Evolutionary conservation across 2,113 vertebrate species (phyloP).

Genomic region (Rhynchopsitta pachyrhyncha): DNA sequence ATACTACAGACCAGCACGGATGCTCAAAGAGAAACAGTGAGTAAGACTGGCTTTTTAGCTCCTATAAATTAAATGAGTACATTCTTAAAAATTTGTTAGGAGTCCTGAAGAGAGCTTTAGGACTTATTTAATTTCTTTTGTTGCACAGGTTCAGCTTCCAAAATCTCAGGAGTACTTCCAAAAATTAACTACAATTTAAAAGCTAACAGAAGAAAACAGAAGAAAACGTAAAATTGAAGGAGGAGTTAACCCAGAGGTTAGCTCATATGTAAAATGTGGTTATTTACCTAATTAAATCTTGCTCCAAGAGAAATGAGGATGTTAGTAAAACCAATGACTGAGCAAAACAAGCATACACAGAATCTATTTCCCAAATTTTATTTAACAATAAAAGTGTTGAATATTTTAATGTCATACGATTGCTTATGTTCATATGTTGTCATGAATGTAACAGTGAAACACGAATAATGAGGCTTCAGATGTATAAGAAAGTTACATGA

Average conservation of each 20-base stretch:
- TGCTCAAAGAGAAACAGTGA: neutral
- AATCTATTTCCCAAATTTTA: neutral
- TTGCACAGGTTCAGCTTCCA: neutral
- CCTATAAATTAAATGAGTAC: neutral
- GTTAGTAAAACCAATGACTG: neutral
- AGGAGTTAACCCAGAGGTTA: neutral
- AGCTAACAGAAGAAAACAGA: neutral
- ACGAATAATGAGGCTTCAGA: neutral
- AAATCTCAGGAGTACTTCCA: neutral
- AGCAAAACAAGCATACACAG: neutral
- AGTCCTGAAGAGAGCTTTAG: neutral
- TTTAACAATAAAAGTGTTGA: neutral
- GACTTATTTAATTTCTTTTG: neutral
- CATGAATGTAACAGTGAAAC: neutral
- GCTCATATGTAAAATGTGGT: neutral
- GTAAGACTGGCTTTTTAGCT: neutral
- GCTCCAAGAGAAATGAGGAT: neutral
- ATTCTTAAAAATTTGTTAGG: neutral
- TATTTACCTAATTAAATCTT: neutral
- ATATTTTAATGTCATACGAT: neutral
- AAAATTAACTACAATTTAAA: neutral
- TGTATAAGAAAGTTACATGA: neutral
- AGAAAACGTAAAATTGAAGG: neutral
- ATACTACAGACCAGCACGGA: neutral
- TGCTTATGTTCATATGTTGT: neutral